A percentile compares a stretch with the other conserved stretches of the same genome.
Conservation (phyloP, 2,888 invertebrate species). For the Watsonalla cultraria region DNA sequence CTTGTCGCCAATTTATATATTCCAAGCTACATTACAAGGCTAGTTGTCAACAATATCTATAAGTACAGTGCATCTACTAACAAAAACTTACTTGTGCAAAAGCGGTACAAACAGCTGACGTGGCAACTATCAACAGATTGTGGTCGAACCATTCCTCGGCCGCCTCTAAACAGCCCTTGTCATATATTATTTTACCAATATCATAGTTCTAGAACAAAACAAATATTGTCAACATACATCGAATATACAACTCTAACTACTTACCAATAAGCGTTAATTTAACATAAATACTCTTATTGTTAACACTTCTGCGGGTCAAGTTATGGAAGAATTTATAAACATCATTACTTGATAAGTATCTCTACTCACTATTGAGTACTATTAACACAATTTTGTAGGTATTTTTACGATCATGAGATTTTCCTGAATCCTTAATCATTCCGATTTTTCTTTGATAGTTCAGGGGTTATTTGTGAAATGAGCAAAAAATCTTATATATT, state of each 20-base stretch:
- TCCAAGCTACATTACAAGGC: no score
- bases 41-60: neutral
- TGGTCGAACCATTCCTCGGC: slow-evolving; percentile 97
- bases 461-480: no score
- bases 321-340: no score
- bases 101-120: slow-evolving; percentile 91
- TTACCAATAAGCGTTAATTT: neutral
- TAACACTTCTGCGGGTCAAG: no score
- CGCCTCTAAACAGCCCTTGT: slow-evolving; percentile 95
- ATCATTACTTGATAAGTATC: no score
- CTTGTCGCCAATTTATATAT: no score
- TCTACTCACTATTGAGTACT: no score
- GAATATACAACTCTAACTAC: slow-evolving; percentile 6
- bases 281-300: neutral
- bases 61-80: slow-evolving; percentile 38
- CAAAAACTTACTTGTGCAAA: slow-evolving; percentile 92
- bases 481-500: no score
- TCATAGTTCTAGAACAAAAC: slow-evolving; percentile 84
- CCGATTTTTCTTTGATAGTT: no score
- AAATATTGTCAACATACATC: slow-evolving; percentile 35
- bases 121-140: slow-evolving; percentile 95
- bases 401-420: no score
- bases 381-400: no score
- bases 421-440: no score
- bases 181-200: slow-evolving; percentile 90